These are phyloP conservation scores for Trogon surrucura DNA, from an alignment of 2,113 vertebrate genomes.

Conservation along the genomic window DNA sequence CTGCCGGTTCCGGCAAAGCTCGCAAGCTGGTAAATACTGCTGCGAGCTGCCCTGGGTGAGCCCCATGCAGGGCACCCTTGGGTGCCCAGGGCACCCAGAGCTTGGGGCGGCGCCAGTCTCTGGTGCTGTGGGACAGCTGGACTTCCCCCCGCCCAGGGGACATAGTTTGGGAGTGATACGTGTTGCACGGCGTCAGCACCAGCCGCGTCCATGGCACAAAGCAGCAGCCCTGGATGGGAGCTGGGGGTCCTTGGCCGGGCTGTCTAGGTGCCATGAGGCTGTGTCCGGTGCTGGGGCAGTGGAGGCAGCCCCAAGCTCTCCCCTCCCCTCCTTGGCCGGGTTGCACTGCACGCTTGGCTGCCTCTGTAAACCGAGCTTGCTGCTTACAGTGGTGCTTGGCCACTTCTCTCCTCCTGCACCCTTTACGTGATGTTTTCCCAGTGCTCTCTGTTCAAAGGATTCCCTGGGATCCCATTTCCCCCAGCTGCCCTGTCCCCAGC, in stretches of 20 bases:
- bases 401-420: background rate
- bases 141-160: background rate
- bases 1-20: conserved; percentile 41
- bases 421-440: background rate
- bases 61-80: background rate
- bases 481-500: fast-evolving
- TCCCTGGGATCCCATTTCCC: background rate
- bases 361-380: background rate
- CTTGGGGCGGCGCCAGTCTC: fast-evolving
- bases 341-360: background rate
- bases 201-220: fast-evolving
- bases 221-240: fast-evolving
- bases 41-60: background rate
- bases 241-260: background rate
- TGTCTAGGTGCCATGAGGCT: background rate
- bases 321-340: background rate
- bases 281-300: background rate
- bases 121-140: fast-evolving
- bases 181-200: background rate
- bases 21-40: background rate
- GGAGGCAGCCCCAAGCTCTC: background rate
- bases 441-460: background rate
- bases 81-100: background rate
- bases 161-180: fast-evolving
- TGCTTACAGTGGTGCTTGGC: background rate